phyloP scores from a whole-genome alignment of 2,888 invertebrate genomes.

The Panorpa germanica region DNA sequence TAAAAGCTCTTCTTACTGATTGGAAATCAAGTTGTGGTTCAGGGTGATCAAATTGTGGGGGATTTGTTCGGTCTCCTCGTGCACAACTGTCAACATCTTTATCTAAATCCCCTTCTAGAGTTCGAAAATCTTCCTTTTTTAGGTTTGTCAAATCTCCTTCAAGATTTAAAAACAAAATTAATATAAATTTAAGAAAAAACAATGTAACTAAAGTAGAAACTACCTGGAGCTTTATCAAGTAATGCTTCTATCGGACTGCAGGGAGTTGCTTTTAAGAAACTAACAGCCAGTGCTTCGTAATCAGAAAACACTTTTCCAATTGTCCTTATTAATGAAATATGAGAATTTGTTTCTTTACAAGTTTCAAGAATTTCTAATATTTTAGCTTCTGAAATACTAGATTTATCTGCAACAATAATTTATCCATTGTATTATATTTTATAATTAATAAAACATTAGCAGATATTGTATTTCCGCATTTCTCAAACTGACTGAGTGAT shows the following conservation, averaged over 20 bases:
- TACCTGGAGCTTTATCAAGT: conserved; percentile 29
- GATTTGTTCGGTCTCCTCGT: conserved; percentile 15
- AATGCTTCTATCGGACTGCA: conserved; percentile 29
- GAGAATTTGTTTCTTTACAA: conserved; percentile 47
- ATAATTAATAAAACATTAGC: neutral
- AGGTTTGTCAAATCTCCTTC: conserved; percentile 28
- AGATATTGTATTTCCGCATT: neutral
- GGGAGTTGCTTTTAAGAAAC: conserved; percentile 36
- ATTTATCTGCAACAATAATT: no score
- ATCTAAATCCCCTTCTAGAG: conserved; percentile 61
- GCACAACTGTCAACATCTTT: conserved; percentile 66
- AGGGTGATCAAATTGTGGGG: conserved; percentile 10
- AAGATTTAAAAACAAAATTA: conserved; percentile 9
- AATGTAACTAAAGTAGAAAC: neutral
- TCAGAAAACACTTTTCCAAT: conserved; percentile 58
- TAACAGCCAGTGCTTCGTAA: conserved; percentile 48
- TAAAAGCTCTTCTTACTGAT: conserved; percentile 27
- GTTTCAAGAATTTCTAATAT: conserved; percentile 55
- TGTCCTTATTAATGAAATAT: conserved; percentile 52
- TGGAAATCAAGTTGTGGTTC: conserved; percentile 41
- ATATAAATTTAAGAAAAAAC: neutral
- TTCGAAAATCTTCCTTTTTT: conserved; percentile 53
- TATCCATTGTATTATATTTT: conserved; percentile 2
- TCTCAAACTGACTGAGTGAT: no score
- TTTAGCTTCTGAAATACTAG: no score